Evolutionary conservation across 1,140 invertebrate genomes (phyloP), one percentile per base, ranked within the genome.

Genomic region (Polypedilum vanderplanki): DNA sequence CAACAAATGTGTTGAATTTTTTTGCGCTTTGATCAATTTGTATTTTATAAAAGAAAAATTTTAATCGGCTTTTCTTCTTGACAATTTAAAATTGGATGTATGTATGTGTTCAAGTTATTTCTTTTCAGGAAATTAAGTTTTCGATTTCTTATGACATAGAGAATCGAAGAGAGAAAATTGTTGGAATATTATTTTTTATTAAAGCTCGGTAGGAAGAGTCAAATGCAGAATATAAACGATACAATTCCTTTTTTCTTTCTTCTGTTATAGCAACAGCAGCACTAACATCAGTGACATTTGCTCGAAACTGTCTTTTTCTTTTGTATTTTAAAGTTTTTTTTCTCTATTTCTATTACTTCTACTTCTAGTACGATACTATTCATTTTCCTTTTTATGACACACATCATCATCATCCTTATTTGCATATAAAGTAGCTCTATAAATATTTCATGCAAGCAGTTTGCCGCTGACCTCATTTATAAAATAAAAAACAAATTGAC

Each of bases 301-400:
- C 24, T 33, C 1, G 5, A 33, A 33, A 33, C n/a, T n/a, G n/a
- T n/a, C n/a, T n/a, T n/a, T n/a, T n/a, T n/a, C n/a, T n/a, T n/a
- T 33, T 33, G 24, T 33, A 33, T 5, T 57, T 57, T 57, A 57
- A 57, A 57, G 10, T 57, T 57, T 46, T 57, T 57, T n/a, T 12
- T n/a, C 12, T 57, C 46, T n/a, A n/a, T 57, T 57, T 46, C 15
- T 57, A 33, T 33, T 33, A 33, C 24, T 33, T 33, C 24, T 3
- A 33, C 24, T 5, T 3, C 24, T 33, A 33, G 4, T 57, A n/a
- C n/a, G n/a, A n/a, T n/a, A n/a, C 46, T 57, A 57, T n/a, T 57
- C 46, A 57, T 57, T 57, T n/a, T 57, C n/a, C 46, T 57, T 57
- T 57, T 57, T 57, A 57, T 57, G 46, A 57, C 46, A 57, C 46